Percentiles rank a stretch among this genome's conserved stretches.
phyloP scores from a whole-genome alignment of 2,888 invertebrate genomes.

The Charanyca ferruginea region DNA sequence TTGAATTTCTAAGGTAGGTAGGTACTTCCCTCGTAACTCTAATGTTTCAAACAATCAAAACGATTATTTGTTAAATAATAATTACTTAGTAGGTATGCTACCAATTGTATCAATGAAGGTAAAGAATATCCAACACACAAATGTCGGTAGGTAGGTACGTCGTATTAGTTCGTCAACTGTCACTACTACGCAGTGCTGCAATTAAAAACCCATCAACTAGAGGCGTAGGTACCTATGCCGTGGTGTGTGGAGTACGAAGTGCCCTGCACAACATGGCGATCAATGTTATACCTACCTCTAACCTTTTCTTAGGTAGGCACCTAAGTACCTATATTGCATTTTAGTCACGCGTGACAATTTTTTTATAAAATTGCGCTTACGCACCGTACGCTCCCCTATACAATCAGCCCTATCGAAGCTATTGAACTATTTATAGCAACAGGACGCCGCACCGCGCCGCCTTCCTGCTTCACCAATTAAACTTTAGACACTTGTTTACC shows the following conservation, averaged over 20 bases:
- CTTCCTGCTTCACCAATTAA: constrained; percentile 79
- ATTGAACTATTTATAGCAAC: constrained; percentile 77
- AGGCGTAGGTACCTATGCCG: constrained; percentile 12
- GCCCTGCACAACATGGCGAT: not conserved
- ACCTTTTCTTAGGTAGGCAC: too few relatives aligned
- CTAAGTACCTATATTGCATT: too few relatives aligned
- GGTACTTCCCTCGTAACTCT: too few relatives aligned
- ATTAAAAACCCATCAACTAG: constrained; percentile 43
- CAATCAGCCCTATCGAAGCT: constrained; percentile 61
- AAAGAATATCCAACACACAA: not conserved
- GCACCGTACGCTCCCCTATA: constrained; percentile 61
- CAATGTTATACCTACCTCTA: not conserved
- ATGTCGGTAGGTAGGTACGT: too few relatives aligned
- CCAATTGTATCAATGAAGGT: too few relatives aligned
- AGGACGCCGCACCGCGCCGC: constrained; percentile 69
- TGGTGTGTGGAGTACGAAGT: not conserved
- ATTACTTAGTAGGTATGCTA: not conserved
- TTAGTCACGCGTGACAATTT: not conserved
- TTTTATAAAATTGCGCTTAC: constrained; percentile 59
- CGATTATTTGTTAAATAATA: not conserved
- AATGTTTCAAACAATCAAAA: too few relatives aligned
- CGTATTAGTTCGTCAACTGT: constrained; percentile 31
- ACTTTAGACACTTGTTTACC: constrained; percentile 78
- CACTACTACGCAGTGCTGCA: constrained; percentile 25
- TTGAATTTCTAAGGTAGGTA: too few relatives aligned